phyloP scores from a whole-genome alignment of 1,140 invertebrate genomes.

The Eupristina koningsbergeri region DNA sequence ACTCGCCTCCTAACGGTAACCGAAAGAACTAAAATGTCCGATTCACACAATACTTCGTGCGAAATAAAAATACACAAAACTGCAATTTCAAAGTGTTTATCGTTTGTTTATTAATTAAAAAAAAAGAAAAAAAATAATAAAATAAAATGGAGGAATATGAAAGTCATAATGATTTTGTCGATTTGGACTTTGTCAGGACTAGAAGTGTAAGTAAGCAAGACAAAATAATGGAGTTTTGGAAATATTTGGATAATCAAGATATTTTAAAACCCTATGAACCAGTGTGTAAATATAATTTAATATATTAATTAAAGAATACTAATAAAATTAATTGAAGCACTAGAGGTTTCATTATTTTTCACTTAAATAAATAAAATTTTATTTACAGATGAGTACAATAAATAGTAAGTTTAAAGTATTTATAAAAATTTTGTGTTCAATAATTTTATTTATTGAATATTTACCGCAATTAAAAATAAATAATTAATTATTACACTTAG shows the following conservation, averaged over 20 bases:
- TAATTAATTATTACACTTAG: constrained; percentile 6
- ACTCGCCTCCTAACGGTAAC: not conserved
- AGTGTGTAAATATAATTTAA: constrained; percentile 19
- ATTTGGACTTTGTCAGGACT: constrained; percentile 52
- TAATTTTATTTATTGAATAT: not conserved
- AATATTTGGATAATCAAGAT: constrained; percentile 51
- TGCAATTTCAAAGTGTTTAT: not conserved
- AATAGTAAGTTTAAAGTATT: not conserved
- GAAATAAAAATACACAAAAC: not conserved
- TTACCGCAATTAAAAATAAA: not conserved
- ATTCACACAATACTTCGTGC: constrained; percentile 9
- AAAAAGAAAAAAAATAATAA: too few relatives aligned
- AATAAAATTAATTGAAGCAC: not conserved
- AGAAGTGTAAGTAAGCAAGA: constrained; percentile 43
- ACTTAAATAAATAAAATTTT: not conserved
- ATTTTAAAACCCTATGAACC: constrained; percentile 42
- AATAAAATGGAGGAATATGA: not conserved
- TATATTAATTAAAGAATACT: not conserved
- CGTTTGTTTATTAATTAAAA: too few relatives aligned
- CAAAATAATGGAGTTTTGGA: constrained; percentile 60
- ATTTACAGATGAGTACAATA: not conserved
- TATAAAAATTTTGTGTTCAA: not conserved
- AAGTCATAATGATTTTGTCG: constrained; percentile 37
- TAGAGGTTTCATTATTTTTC: not conserved
- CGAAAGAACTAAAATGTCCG: not conserved